A percentile compares a stretch with the other conserved stretches of the same genome.
Evolutionary conservation across 2,888 invertebrate species (phyloP).

Genomic region (Nymphalis polychloros): DNA sequence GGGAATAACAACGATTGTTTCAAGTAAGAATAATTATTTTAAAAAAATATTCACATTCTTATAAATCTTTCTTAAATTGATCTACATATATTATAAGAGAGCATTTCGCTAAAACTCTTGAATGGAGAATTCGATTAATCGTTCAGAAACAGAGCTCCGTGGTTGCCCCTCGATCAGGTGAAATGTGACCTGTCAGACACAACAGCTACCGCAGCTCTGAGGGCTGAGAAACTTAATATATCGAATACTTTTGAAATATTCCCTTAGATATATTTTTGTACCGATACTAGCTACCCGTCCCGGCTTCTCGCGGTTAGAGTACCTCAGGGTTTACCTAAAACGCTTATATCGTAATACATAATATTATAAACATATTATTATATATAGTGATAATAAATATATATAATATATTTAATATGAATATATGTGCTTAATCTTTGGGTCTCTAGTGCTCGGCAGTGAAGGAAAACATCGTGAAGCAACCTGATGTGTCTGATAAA

Average conservation of each 20-base stretch:
- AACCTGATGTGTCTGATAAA: too few species aligned
- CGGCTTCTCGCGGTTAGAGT: too few species aligned
- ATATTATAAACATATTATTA: too few species aligned
- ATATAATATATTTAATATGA: too few species aligned
- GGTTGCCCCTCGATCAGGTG: conserved; percentile 38
- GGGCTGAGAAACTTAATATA: conserved; percentile 22
- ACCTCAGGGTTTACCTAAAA: too few species aligned
- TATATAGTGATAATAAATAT: too few species aligned
- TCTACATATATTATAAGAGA: conserved; percentile 1
- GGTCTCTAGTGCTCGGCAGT: neutral
- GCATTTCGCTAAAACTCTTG: conserved; percentile 27
- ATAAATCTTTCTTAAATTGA: neutral
- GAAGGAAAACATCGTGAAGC: too few species aligned
- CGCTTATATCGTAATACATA: too few species aligned
- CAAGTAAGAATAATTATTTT: too few species aligned
- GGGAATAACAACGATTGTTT: too few species aligned
- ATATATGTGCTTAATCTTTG: too few species aligned
- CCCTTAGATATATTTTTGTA: neutral
- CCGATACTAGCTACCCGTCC: too few species aligned
- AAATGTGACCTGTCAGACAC: conserved; percentile 40
- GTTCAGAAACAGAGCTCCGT: conserved; percentile 35
- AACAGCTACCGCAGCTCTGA: conserved; percentile 31
- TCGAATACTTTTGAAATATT: conserved; percentile 19
- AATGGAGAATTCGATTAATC: conserved; percentile 41
- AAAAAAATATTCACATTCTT: neutral